Conservation (phyloP, 2,113 vertebrate genomes). For the Cryptotis parvus region DNA sequence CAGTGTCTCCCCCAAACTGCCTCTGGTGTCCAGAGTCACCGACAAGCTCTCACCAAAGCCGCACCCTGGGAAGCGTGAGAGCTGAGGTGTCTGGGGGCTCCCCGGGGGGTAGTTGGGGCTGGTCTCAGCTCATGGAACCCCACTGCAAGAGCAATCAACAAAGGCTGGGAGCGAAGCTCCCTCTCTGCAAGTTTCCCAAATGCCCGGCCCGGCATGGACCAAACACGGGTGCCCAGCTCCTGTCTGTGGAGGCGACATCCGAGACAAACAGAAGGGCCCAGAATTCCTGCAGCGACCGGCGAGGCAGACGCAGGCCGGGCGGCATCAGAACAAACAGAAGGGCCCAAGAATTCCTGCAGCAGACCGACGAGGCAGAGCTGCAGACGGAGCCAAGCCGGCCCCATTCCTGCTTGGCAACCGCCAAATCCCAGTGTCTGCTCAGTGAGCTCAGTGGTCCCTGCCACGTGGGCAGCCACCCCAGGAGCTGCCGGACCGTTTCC, state of each 20-base stretch:
- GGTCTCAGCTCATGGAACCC: no score
- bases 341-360: conserved; percentile 28
- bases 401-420: no score
- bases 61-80: neutral
- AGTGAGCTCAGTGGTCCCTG: neutral
- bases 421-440: neutral
- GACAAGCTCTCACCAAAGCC: neutral
- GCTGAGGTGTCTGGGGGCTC: neutral
- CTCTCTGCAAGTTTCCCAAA: neutral
- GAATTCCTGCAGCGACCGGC: conserved; percentile 21
- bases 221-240: no score
- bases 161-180: neutral
- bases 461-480: neutral
- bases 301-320: no score
- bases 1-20: neutral
- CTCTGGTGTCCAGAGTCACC: neutral
- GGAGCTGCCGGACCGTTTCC: neutral
- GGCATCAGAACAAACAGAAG: conserved; percentile 60
- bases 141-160: no score
- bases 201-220: no score
- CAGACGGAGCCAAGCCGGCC: neutral
- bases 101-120: no score
- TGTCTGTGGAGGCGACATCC: no score
- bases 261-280: conserved; percentile 50
- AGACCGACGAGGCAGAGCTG: neutral